A percentile compares a stretch with the other conserved stretches of the same genome.
These are phyloP conservation scores for Xylophagus ater DNA, from an alignment of 2,888 invertebrate genomes.

Conservation along the genomic window DNA sequence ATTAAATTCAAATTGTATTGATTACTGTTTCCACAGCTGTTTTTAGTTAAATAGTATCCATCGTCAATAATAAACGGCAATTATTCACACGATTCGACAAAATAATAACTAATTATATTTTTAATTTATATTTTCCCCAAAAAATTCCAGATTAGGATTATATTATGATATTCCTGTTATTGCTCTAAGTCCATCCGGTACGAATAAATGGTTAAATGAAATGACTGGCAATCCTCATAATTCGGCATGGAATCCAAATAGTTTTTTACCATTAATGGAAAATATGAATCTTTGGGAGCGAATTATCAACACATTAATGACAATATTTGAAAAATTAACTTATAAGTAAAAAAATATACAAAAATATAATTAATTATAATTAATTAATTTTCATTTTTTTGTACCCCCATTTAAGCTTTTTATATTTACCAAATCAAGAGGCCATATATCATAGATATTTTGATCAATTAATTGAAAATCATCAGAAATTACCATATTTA, in stretches of 20 bases:
- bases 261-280: constrained; percentile 35
- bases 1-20: too few species aligned
- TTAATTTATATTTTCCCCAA: constrained; percentile 15
- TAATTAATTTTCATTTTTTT: too few species aligned
- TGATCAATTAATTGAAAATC: constrained; percentile 22
- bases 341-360: constrained; percentile 29
- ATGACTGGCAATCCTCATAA: constrained; percentile 42
- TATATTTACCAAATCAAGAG: constrained; percentile 36
- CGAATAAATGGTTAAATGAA: constrained; percentile 39
- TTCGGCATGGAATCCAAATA: constrained; percentile 40
- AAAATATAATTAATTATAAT: neutral
- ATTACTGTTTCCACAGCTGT: too few species aligned
- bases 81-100: too few species aligned
- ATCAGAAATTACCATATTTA: constrained; percentile 28
- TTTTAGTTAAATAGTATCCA: too few species aligned
- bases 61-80: too few species aligned
- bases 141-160: constrained; percentile 29
- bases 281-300: constrained; percentile 41
- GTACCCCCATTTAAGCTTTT: constrained; percentile 29
- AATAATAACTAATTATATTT: neutral
- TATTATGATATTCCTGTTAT: constrained; percentile 34
- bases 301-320: constrained; percentile 36
- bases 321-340: constrained; percentile 33
- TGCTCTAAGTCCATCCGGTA: constrained; percentile 38
- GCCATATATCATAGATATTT: constrained; percentile 34